Percentiles rank a stretch among this genome's conserved stretches.
Conservation (phyloP, 2,113 vertebrate genomes). For the Maccullochella peelii region DNA sequence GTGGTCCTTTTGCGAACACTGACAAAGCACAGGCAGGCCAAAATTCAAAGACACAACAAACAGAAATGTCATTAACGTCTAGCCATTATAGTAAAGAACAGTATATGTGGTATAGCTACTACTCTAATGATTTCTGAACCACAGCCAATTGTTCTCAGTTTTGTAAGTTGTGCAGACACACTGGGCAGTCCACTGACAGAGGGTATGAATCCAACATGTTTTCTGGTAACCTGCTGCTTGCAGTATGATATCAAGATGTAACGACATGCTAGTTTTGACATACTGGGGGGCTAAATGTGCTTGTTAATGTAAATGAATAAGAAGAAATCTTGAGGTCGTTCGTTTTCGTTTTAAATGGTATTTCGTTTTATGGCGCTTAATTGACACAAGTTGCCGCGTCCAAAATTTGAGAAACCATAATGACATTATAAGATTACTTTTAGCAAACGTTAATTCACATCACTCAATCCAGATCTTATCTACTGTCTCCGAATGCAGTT, state of each 20-base stretch:
- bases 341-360: not conserved
- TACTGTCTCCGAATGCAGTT: not conserved
- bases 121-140: not conserved
- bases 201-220: not conserved
- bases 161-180: not conserved
- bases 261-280: not conserved
- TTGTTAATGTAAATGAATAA: slow-evolving; percentile 25
- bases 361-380: too few species aligned
- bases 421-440: not conserved
- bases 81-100: not conserved
- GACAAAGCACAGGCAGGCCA: not conserved
- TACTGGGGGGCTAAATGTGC: not conserved
- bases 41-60: not conserved
- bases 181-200: not conserved
- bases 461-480: not conserved
- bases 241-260: not conserved
- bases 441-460: not conserved
- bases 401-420: not conserved
- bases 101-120: not conserved
- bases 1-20: not conserved
- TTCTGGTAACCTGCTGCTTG: not conserved
- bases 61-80: not conserved
- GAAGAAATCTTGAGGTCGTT: slow-evolving; percentile 44
- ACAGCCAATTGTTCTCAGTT: not conserved
- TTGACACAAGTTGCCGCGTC: not conserved